Evolutionary conservation across 2,113 vertebrate species (phyloP).

Genomic region (Muntiacus reevesi): DNA sequence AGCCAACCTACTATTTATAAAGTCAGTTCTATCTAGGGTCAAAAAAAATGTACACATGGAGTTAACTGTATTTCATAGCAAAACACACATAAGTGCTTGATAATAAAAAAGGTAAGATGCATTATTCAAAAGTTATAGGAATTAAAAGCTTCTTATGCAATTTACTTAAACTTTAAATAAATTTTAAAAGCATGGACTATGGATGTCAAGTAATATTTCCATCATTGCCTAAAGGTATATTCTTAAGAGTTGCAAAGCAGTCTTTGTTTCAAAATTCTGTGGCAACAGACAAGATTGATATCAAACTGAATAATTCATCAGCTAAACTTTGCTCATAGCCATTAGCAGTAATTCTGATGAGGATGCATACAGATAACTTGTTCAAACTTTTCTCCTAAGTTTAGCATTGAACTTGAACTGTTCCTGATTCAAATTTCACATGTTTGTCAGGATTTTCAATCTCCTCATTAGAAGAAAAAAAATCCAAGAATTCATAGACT

Average conservation of each 20-base stretch:
- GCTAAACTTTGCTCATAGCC: constrained; percentile 54
- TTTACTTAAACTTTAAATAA: constrained; percentile 46
- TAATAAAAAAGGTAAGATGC: not conserved
- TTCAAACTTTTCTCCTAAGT: constrained; percentile 57
- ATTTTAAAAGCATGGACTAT: constrained; percentile 31
- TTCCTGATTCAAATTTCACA: constrained; percentile 14
- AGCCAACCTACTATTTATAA: not conserved
- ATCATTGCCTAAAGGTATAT: constrained; percentile 43
- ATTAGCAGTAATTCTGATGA: constrained; percentile 56
- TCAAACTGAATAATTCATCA: constrained; percentile 67
- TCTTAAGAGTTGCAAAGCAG: constrained; percentile 43
- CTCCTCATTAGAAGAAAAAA: not conserved
- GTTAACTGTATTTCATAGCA: not conserved
- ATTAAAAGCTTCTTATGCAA: not conserved
- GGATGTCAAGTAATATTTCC: constrained; percentile 26
- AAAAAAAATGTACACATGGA: constrained; percentile 17
- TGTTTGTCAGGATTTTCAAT: constrained; percentile 3
- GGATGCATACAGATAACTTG: not conserved
- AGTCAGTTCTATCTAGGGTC: not conserved
- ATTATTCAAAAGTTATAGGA: constrained; percentile 12
- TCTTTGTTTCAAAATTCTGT: constrained; percentile 50
- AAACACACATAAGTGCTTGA: not conserved
- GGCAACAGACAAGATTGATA: constrained; percentile 36
- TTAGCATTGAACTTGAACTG: constrained; percentile 34
- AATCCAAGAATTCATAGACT: not conserved